Evolutionary conservation across 2,797 vertebrate species (phyloP).

Genomic region (Malacoraja senta): DNA sequence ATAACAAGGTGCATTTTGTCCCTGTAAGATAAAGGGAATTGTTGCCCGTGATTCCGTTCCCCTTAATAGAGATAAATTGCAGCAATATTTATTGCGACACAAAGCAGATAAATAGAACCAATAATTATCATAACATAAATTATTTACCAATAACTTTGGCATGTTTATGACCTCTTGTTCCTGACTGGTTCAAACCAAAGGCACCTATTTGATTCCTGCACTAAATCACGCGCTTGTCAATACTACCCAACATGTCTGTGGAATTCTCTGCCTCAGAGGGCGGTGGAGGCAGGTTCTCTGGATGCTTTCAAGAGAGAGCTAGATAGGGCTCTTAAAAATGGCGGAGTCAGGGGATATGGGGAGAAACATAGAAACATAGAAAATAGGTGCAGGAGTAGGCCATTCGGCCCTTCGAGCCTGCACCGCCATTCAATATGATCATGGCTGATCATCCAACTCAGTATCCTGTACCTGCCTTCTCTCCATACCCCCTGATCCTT

Average conservation of each 20-base stretch:
- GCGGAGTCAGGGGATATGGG: no score
- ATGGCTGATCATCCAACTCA: no score
- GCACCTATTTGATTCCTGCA: slow-evolving; percentile 30
- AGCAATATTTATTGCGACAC: slow-evolving; percentile 31
- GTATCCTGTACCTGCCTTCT: no score
- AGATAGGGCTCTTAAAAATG: no score
- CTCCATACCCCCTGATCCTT: no score
- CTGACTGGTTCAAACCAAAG: slow-evolving; percentile 7
- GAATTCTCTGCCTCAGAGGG: no score
- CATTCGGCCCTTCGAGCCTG: no score
- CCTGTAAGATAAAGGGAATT: slow-evolving; percentile 14
- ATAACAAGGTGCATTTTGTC: neutral
- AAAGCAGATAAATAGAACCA: slow-evolving; percentile 35
- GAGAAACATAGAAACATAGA: no score
- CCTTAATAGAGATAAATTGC: slow-evolving; percentile 34
- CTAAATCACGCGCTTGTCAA: slow-evolving; percentile 8
- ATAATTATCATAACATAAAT: slow-evolving; percentile 35
- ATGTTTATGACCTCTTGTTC: neutral
- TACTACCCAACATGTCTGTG: neutral
- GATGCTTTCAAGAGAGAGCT: no score
- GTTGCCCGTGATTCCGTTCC: neutral
- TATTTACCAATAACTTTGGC: slow-evolving; percentile 32
- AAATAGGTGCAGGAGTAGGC: no score
- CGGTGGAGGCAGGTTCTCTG: no score
- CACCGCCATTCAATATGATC: no score